Evolutionary conservation across 2,797 vertebrate genomes (phyloP).

Genomic region (Danio choprae): DNA sequence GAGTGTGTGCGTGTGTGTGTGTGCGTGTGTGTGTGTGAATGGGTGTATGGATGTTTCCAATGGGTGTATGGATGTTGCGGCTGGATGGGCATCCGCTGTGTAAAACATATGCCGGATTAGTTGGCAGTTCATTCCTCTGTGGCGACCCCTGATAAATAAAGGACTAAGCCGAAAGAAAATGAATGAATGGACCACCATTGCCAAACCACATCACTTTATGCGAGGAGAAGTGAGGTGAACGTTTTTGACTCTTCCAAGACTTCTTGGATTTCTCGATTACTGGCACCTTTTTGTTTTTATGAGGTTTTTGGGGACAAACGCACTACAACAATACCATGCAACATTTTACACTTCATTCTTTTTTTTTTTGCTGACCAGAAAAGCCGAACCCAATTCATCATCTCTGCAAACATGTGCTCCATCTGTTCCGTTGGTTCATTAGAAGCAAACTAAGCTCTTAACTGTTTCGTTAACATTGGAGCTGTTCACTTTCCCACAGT

Average conservation of each 20-base stretch:
- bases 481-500: slow-evolving; percentile 57
- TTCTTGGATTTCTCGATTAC: neutral
- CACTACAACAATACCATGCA: slow-evolving; percentile 3
- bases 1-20: too few relatives aligned
- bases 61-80: too few relatives aligned
- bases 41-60: too few relatives aligned
- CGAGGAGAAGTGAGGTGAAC: neutral
- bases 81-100: too few relatives aligned
- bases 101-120: too few relatives aligned
- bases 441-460: slow-evolving; percentile 35
- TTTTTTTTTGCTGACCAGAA: slow-evolving; percentile 24
- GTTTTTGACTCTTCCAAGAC: neutral
- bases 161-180: too few relatives aligned
- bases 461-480: slow-evolving; percentile 41
- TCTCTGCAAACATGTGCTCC: slow-evolving; percentile 2
- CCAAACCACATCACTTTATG: neutral
- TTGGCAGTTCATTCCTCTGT: too few relatives aligned
- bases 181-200: too few relatives aligned
- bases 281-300: slow-evolving; percentile 5
- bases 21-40: too few relatives aligned
- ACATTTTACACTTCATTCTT: slow-evolving; percentile 10
- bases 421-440: slow-evolving; percentile 39
- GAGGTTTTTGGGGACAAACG: neutral
- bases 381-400: slow-evolving; percentile 11
- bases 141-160: too few relatives aligned